Evolutionary conservation across 1,140 invertebrate genomes (phyloP).

Genomic region (Mactra quadrangularis): DNA sequence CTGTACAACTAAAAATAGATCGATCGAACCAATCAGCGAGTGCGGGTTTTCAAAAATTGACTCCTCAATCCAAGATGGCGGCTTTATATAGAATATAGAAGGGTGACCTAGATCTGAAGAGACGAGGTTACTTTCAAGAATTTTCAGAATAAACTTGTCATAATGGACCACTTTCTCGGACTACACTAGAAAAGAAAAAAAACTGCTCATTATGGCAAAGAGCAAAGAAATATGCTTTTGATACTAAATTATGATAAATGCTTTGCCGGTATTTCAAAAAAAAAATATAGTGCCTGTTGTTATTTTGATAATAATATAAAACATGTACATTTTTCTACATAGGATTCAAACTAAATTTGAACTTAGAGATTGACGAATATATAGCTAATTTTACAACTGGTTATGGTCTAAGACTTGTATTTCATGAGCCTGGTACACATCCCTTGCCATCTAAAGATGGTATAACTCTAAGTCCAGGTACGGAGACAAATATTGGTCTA

Average conservation of each 20-base stretch:
- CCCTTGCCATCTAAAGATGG: conserved; percentile 64
- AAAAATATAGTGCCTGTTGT: neutral
- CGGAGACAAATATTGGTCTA: conserved; percentile 65
- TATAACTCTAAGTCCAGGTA: conserved; percentile 52
- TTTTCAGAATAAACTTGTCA: too few species aligned
- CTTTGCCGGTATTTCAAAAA: neutral
- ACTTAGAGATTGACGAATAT: conserved; percentile 61
- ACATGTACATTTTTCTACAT: conserved; percentile 6
- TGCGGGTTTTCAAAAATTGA: too few species aligned
- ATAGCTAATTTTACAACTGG: conserved; percentile 53
- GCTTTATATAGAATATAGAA: too few species aligned
- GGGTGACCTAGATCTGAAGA: too few species aligned
- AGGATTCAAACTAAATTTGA: conserved; percentile 61
- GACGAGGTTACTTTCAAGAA: too few species aligned
- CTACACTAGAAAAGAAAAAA: neutral
- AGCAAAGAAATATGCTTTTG: neutral
- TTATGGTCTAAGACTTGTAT: conserved; percentile 60
- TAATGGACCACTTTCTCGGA: neutral
- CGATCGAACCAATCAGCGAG: too few species aligned
- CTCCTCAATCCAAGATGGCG: too few species aligned
- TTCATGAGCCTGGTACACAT: conserved; percentile 63
- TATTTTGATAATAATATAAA: neutral
- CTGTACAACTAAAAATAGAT: too few species aligned
- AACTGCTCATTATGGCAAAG: neutral
- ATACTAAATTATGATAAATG: neutral